Evolutionary conservation across 2,113 vertebrate species (phyloP).

Genomic region (Micromys minutus): DNA sequence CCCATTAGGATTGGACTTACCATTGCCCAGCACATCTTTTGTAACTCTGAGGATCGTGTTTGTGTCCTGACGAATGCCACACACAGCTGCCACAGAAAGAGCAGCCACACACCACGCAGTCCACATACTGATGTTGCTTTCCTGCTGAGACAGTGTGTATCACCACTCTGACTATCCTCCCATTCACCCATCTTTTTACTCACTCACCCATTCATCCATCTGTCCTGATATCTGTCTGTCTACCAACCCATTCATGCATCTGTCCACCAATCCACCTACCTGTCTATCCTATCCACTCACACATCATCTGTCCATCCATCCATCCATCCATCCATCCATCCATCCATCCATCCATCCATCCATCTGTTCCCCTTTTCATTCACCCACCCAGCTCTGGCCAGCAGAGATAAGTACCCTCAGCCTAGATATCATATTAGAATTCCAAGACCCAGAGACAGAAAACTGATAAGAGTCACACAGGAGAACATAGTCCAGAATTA

Average conservation of each 20-base stretch:
- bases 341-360: background rate
- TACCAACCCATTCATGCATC: background rate
- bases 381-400: background rate
- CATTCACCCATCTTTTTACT: background rate
- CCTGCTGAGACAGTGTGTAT: background rate
- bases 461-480: background rate
- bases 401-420: background rate
- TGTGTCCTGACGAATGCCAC: accelerated
- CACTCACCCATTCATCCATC: background rate
- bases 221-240: background rate
- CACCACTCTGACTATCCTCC: background rate
- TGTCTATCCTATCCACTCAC: background rate
- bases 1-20: constrained; percentile 52
- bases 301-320: background rate
- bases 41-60: constrained; percentile 75
- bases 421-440: background rate
- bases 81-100: background rate
- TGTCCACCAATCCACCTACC: accelerated
- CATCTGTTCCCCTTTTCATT: no score
- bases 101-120: constrained; percentile 11
- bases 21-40: constrained; percentile 62
- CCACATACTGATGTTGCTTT: constrained; percentile 65
- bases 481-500: background rate
- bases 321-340: background rate
- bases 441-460: background rate